Percentiles rank a stretch among this genome's conserved stretches.
Evolutionary conservation across 2,113 vertebrate species (phyloP).

Genomic region (Platycercus adscitus): DNA sequence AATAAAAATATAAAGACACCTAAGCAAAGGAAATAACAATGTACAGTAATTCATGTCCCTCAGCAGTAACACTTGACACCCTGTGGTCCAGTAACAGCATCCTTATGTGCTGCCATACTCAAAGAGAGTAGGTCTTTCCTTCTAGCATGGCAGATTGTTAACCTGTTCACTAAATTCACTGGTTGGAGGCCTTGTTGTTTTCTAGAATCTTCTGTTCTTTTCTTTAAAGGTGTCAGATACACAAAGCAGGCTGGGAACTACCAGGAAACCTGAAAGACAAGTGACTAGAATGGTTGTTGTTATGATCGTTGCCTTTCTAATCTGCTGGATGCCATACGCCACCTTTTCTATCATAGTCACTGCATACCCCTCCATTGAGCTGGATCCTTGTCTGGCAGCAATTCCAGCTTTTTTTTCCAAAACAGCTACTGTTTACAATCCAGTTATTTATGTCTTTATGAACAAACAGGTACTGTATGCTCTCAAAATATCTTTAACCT

Average conservation of each 20-base stretch:
- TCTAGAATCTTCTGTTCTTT: neutral
- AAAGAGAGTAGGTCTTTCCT: neutral
- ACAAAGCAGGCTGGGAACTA: constrained; percentile 77
- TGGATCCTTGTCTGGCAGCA: constrained; percentile 84
- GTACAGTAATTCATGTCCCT: neutral
- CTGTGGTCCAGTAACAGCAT: neutral
- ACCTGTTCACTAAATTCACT: neutral
- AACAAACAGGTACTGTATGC: constrained; percentile 86
- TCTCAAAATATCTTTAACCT: neutral
- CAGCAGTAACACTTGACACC: neutral
- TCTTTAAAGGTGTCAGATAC: constrained; percentile 79
- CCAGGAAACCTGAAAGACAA: constrained; percentile 84
- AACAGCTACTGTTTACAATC: constrained; percentile 89
- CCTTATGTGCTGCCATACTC: neutral
- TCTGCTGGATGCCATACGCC: constrained; percentile 88
- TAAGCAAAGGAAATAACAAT: neutral
- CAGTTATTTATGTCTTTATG: constrained; percentile 92
- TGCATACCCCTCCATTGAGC: constrained; percentile 76
- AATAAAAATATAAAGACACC: neutral
- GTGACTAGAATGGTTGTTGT: constrained; percentile 90
- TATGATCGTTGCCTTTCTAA: constrained; percentile 89
- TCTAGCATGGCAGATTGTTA: neutral
- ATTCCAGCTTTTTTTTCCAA: constrained; percentile 90
- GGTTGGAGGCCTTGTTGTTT: neutral
- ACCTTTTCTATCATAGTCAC: constrained; percentile 85